Evolutionary conservation across 2,888 invertebrate genomes (phyloP).

Genomic region (Erpobdella octoculata): DNA sequence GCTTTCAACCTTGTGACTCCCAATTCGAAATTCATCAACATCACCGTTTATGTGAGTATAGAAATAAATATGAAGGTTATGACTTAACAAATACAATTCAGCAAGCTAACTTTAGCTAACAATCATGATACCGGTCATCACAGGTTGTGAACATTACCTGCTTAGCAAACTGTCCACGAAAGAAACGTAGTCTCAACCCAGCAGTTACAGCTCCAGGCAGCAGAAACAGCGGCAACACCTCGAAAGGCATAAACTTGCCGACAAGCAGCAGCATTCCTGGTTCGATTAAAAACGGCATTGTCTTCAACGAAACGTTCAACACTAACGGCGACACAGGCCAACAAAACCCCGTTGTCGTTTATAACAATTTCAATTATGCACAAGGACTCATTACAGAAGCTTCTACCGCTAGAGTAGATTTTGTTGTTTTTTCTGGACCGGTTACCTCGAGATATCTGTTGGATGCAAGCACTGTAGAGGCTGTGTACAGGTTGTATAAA

Average conservation of each 20-base stretch:
- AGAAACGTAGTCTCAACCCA: not conserved
- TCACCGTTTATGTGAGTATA: slow-evolving; percentile 4
- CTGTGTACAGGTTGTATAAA: not conserved
- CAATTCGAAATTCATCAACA: not conserved
- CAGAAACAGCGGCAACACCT: not conserved
- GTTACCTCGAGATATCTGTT: not conserved
- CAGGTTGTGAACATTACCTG: slow-evolving; percentile 4
- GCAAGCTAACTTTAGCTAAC: no score
- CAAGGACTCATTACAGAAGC: not conserved
- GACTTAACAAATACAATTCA: no score
- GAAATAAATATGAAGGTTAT: no score
- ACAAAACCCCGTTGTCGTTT: not conserved
- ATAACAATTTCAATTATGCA: not conserved
- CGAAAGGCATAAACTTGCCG: not conserved
- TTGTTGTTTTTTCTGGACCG: not conserved
- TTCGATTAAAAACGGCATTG: not conserved
- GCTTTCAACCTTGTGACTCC: not conserved
- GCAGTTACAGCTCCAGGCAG: no score
- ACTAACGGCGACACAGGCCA: not conserved
- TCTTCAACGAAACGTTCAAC: not conserved
- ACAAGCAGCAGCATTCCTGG: not conserved
- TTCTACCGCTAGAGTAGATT: not conserved
- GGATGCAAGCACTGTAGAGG: not conserved
- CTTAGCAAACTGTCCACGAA: slow-evolving; percentile 2
- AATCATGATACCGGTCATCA: not conserved